Base-by-base conservation (phyloP, 92 coral and sea anemone species). In the Porites rus region DNA sequence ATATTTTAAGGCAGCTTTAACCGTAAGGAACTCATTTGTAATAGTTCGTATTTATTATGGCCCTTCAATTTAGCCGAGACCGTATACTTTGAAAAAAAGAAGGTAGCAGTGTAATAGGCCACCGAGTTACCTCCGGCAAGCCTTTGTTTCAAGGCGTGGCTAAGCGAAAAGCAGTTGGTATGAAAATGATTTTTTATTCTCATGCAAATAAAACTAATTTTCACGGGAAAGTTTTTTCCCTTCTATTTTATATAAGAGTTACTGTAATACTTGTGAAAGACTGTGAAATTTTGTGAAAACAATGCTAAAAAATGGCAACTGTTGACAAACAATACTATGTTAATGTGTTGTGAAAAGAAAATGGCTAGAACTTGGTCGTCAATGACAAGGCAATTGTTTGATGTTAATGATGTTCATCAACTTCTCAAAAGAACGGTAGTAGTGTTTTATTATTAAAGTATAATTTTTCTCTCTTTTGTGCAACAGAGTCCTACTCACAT, bases 181-280 rank as follows among this genome's bases (percentile, higher is more conserved):
- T 69, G 74, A 69, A 69, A 69, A 69, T 69, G 74, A 68, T 69
- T 21, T 69, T 69, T 69, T 18, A 22, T 69, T 69, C 43, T 69
- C 74, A 69, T 22, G 74, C 74, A 69, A 69, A 69, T 25, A 0
- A 69, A 69, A 69, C 46, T 38, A 38, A 38, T 38, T 38, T 38
- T 38, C 46, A 38, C 5, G 6, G 0, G 46, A 38, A 38, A 17
- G 16, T 22, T 13, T 69, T 69, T 69, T 61, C 66, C 46, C 46
- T 38, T 38, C 46, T 38, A 61, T 61, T 61, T 61, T 61, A 8
- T 61, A 61, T 8, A 61, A 61, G 65, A 38, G 6, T 8, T 61
- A 61, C 13, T 3, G 46, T 38, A 38, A 61, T 61, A 61, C 66
- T 61, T 61, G 66, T 61, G 66, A 61, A 61, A 61, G 66, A 61